Evolutionary conservation across 2,113 vertebrate genomes (phyloP).

Genomic region (Hoplias malabaricus): DNA sequence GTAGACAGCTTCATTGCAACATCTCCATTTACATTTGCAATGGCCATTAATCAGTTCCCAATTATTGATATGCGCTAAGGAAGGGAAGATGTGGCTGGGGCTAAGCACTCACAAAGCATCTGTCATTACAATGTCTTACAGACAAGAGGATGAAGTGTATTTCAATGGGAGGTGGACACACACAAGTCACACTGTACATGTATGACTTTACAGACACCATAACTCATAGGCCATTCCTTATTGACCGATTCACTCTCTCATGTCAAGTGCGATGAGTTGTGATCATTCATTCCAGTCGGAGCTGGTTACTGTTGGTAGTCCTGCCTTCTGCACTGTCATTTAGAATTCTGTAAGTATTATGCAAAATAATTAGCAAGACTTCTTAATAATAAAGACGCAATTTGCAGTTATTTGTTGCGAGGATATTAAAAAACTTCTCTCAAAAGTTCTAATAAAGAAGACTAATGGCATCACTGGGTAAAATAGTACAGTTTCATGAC

Average conservation of each 20-base stretch:
- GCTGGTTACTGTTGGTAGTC: background rate
- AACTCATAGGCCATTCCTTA: background rate
- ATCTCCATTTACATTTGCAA: constrained; percentile 11
- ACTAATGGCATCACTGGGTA: too few relatives aligned
- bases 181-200: constrained; percentile 7
- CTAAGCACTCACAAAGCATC: constrained; percentile 54
- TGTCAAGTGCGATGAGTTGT: background rate
- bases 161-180: constrained; percentile 18
- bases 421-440: background rate
- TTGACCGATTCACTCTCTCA: background rate
- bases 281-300: constrained; percentile 3
- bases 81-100: constrained; percentile 41
- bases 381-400: background rate
- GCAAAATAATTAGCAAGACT: background rate
- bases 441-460: background rate
- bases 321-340: background rate
- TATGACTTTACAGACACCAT: constrained; percentile 15
- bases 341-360: background rate
- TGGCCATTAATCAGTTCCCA: constrained; percentile 38
- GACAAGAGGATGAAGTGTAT: constrained; percentile 44
- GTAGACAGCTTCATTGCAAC: constrained; percentile 45
- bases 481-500: too few relatives aligned
- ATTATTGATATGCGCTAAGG: constrained; percentile 47
- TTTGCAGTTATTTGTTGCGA: background rate
- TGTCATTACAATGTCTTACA: constrained; percentile 65